Evolutionary conservation across 2,888 invertebrate species (phyloP).

Genomic region (Ligdia adustata): DNA sequence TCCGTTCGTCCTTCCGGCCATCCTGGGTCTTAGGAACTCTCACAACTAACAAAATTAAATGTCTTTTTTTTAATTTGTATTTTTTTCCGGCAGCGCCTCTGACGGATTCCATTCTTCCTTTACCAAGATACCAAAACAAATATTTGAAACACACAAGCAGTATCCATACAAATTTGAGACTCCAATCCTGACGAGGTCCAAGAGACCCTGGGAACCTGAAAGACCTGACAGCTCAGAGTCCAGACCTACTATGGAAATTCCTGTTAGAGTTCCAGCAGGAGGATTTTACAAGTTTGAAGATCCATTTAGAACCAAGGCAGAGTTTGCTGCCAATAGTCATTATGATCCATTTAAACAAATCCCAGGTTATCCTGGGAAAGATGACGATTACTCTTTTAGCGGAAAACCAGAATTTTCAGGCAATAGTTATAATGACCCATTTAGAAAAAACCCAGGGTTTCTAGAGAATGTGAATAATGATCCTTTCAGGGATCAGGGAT

Average conservation of each 20-base stretch:
- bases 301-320: conserved; percentile 59
- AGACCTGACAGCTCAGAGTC: conserved; percentile 50
- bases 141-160: conserved; percentile 44
- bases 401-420: too few species aligned
- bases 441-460: too few species aligned
- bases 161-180: conserved; percentile 65
- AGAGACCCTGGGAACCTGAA: conserved; percentile 49
- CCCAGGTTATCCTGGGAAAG: conserved; percentile 46
- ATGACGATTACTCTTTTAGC: too few species aligned
- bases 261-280: conserved; percentile 63
- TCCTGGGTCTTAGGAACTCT: too few species aligned
- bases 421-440: too few species aligned
- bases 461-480: too few species aligned
- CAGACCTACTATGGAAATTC: conserved; percentile 58
- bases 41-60: too few species aligned
- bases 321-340: conserved; percentile 36
- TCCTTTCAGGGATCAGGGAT: too few species aligned
- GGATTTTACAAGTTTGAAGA: conserved; percentile 63
- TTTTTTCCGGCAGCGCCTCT: conserved; percentile 44
- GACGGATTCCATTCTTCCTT: conserved; percentile 43
- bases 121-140: conserved; percentile 48
- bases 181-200: conserved; percentile 45
- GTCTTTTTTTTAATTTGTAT: too few species aligned
- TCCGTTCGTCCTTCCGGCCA: too few species aligned
- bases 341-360: conserved; percentile 28